A percentile compares a stretch with the other conserved stretches of the same genome.
Evolutionary conservation across 2,888 invertebrate species (phyloP).

Genomic region (Andrena marginata): DNA sequence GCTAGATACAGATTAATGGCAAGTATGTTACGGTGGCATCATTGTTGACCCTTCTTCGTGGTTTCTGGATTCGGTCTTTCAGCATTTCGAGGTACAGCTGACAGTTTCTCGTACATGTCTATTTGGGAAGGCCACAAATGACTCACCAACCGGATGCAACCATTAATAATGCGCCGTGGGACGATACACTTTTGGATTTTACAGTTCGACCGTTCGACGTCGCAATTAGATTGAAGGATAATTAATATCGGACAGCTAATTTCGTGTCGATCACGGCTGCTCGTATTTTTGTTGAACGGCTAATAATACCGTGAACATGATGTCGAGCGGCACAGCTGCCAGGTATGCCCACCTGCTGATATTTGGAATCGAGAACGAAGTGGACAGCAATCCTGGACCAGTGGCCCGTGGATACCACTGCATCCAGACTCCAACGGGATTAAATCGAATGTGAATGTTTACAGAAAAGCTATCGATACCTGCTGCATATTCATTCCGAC

Average conservation of each 20-base stretch:
- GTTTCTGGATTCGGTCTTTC: not conserved
- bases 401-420: conserved; percentile 46
- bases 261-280: conserved; percentile 63
- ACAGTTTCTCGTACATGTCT: not conserved
- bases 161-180: conserved; percentile 14
- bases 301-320: conserved; percentile 74
- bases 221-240: conserved; percentile 72
- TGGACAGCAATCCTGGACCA: conserved; percentile 62
- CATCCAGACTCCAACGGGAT: conserved; percentile 29
- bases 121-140: not conserved
- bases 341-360: conserved; percentile 73
- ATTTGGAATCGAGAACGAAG: conserved; percentile 68
- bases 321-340: conserved; percentile 70
- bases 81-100: not conserved
- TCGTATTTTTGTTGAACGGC: conserved; percentile 70
- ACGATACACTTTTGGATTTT: not conserved
- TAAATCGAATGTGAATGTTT: conserved; percentile 16
- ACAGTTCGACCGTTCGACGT: conserved; percentile 44
- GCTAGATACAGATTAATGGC: no score
- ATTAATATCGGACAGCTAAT: conserved; percentile 75
- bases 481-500: not conserved
- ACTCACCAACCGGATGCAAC: not conserved
- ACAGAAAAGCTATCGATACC: not conserved
- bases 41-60: not conserved
- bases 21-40: not conserved